A percentile compares a stretch with the other conserved stretches of the same genome.
Conservation (phyloP, 2,888 invertebrate genomes). For the Nasonia oneida region DNA sequence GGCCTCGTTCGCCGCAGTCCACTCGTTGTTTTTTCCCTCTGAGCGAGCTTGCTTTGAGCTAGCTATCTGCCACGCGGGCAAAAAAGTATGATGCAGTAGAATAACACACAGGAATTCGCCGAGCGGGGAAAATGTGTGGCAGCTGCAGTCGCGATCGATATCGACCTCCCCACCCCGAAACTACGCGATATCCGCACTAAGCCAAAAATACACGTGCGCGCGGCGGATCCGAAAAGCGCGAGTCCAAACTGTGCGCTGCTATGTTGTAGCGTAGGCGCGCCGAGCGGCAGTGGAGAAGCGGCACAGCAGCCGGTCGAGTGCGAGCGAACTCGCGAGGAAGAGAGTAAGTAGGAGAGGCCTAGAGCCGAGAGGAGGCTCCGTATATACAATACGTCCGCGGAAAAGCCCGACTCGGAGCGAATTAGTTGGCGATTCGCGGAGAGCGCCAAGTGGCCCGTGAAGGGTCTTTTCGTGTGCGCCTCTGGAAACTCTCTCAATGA, state of each 20-base stretch:
- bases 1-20: not conserved
- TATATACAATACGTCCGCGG: too few relatives aligned
- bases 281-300: too few relatives aligned
- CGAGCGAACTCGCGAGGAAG: not conserved
- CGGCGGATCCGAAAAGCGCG: too few relatives aligned
- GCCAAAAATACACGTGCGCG: not conserved
- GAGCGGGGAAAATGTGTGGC: too few relatives aligned
- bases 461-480: not conserved
- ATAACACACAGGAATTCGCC: too few relatives aligned
- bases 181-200: not conserved
- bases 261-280: too few relatives aligned
- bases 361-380: not conserved
- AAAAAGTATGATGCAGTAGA: too few relatives aligned
- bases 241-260: too few relatives aligned
- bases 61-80: too few relatives aligned
- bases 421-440: not conserved
- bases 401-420: too few relatives aligned
- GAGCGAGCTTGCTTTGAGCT: too few relatives aligned
- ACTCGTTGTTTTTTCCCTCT: not conserved
- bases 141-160: not conserved
- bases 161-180: not conserved
- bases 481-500: not conserved
- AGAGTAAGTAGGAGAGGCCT: not conserved
- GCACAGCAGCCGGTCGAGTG: not conserved
- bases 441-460: constrained; percentile 1